These are phyloP conservation scores for Serranus cabrilla DNA, from an alignment of 2,797 vertebrate species.

Conservation along the genomic window DNA sequence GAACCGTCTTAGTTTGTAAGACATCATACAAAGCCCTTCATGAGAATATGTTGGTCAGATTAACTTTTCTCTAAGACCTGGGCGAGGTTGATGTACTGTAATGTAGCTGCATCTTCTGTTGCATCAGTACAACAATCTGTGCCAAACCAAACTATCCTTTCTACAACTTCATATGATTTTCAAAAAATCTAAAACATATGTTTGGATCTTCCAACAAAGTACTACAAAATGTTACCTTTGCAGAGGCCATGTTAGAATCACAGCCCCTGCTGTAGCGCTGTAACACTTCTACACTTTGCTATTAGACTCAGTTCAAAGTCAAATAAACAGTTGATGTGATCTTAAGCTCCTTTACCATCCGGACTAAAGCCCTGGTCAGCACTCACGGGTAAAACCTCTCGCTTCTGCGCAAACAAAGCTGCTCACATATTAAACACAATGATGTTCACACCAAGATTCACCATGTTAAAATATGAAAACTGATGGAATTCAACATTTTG, in stretches of 20 bases:
- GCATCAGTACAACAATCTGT: not conserved
- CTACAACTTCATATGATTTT: constrained; percentile 15
- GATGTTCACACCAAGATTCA: too few species aligned
- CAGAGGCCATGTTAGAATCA: not conserved
- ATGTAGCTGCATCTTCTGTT: not conserved
- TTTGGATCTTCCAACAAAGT: not conserved
- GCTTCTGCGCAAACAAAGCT: not conserved
- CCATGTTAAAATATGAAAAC: not conserved
- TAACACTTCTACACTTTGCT: not conserved
- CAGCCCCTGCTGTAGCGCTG: constrained; percentile 5
- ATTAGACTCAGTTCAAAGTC: constrained; percentile 8
- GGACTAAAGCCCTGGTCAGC: not conserved
- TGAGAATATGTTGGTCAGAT: too few species aligned
- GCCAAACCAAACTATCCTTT: constrained; percentile 22
- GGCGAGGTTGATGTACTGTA: not conserved
- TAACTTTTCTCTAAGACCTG: too few species aligned
- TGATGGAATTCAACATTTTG: not conserved
- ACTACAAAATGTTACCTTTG: not conserved
- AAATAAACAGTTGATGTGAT: constrained; percentile 7
- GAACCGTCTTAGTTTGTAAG: too few species aligned
- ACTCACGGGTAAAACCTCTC: not conserved
- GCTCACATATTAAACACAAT: constrained; percentile 1
- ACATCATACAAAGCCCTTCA: too few species aligned
- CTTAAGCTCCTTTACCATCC: not conserved
- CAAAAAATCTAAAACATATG: not conserved